These are phyloP conservation scores for Thunnus maccoyii DNA, from an alignment of 2,113 vertebrate species.

Conservation along the genomic window DNA sequence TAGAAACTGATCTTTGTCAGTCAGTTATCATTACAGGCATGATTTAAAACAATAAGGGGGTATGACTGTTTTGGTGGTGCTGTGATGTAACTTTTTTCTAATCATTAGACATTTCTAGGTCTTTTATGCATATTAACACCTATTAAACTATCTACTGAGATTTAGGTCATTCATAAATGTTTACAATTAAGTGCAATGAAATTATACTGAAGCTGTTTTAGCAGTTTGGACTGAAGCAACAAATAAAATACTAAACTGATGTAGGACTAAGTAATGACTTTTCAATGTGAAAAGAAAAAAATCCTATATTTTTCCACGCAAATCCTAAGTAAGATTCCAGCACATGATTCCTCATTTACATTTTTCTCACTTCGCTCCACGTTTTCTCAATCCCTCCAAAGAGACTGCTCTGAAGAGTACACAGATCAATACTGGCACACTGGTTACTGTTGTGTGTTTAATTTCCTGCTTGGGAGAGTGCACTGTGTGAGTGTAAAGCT, in stretches of 20 bases:
- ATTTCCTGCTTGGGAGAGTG: constrained; percentile 67
- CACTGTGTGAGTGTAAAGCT: constrained; percentile 15
- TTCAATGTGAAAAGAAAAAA: neutral
- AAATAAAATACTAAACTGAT: neutral
- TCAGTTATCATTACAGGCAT: neutral
- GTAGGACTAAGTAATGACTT: neutral
- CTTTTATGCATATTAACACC: neutral
- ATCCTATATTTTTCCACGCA: neutral
- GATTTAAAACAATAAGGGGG: neutral
- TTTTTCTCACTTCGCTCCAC: constrained; percentile 12
- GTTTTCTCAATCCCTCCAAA: constrained; percentile 6
- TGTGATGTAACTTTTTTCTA: constrained; percentile 9
- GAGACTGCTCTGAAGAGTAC: constrained; percentile 14
- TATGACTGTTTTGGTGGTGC: neutral
- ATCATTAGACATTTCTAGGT: neutral
- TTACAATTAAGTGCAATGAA: neutral
- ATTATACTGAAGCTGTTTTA: neutral
- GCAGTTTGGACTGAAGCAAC: neutral
- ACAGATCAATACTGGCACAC: constrained; percentile 41
- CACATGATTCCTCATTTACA: constrained; percentile 15
- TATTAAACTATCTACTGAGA: neutral
- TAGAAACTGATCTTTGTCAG: too few species aligned
- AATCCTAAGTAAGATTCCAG: constrained; percentile 9
- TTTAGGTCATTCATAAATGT: neutral
- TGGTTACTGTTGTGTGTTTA: constrained; percentile 48